phyloP scores from a whole-genome alignment of 2,888 invertebrate species.

The Apotomis capreana region DNA sequence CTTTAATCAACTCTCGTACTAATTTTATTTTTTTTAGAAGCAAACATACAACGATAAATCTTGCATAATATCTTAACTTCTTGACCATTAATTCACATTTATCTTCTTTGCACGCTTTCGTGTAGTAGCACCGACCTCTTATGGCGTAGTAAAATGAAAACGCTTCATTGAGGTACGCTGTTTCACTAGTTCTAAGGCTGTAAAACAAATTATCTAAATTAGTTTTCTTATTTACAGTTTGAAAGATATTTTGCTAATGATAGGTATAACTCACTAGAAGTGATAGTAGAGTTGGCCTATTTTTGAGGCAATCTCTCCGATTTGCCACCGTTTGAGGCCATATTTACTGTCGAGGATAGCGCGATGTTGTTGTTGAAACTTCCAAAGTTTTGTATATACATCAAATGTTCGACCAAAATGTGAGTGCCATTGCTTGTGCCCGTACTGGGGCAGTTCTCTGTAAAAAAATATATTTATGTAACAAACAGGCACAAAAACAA shows the following conservation, averaged over 20 bases:
- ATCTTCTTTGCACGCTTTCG: conserved; percentile 95
- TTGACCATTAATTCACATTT: conserved; percentile 98
- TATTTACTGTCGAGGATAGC: conserved; percentile 95
- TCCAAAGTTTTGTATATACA: conserved; percentile 98
- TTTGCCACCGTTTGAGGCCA: conserved; percentile 98
- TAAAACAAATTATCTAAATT: conserved; percentile 50
- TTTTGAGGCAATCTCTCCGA: conserved; percentile 99
- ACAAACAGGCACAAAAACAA: too few relatives aligned
- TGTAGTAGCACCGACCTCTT: conserved; percentile 96
- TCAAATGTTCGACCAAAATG: conserved; percentile 99
- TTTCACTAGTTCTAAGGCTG: conserved; percentile 97
- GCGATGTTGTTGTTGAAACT: conserved; percentile 98
- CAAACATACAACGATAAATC: conserved; percentile 98
- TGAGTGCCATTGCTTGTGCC: conserved; percentile 98
- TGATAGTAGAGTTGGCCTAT: conserved; percentile 99
- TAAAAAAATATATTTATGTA: conserved; percentile 48
- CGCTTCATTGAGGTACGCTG: conserved; percentile 97
- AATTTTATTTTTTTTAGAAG: conserved; percentile 96
- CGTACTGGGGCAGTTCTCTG: conserved; percentile 98
- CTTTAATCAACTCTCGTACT: conserved; percentile 95
- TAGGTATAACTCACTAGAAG: conserved; percentile 91
- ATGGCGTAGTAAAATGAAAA: conserved; percentile 98
- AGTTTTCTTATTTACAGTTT: background rate
- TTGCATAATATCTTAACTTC: conserved; percentile 96
- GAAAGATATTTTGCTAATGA: background rate